Conservation (phyloP, 2,797 vertebrate genomes). For the Valencia hispanica region DNA sequence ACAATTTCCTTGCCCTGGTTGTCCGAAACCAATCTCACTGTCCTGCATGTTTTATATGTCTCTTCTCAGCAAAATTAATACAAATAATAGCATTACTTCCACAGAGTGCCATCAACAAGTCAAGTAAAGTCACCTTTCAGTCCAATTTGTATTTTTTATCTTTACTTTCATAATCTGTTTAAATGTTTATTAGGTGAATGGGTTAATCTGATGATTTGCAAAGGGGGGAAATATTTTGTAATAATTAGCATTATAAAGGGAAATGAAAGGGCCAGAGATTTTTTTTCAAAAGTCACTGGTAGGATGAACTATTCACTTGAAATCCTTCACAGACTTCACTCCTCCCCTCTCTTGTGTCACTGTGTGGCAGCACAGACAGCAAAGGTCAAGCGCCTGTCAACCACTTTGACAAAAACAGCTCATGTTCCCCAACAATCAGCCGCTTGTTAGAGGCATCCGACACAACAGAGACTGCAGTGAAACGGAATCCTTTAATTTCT, state of each 20-base stretch:
- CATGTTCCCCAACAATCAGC: slow-evolving; percentile 74
- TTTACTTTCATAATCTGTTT: neutral
- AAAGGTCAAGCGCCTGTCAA: slow-evolving; percentile 77
- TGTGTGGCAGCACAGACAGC: slow-evolving; percentile 50
- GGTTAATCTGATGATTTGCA: neutral
- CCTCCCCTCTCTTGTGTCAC: slow-evolving; percentile 66
- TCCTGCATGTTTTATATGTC: neutral
- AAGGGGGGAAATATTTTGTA: neutral
- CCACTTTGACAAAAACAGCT: slow-evolving; percentile 70
- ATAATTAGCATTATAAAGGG: slow-evolving; percentile 13
- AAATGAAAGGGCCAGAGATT: slow-evolving; percentile 13
- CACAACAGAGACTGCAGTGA: slow-evolving; percentile 29
- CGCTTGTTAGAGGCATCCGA: slow-evolving; percentile 67
- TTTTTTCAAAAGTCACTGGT: slow-evolving; percentile 19
- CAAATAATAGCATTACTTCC: neutral
- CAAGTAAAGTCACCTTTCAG: neutral
- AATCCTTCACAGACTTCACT: slow-evolving; percentile 59
- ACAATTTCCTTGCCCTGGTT: neutral
- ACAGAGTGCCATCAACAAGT: neutral
- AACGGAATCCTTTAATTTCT: slow-evolving; percentile 52
- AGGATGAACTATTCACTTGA: slow-evolving; percentile 59
- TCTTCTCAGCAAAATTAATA: neutral
- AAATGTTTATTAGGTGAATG: neutral
- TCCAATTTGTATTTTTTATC: neutral
- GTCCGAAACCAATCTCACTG: no score